A percentile compares a stretch with the other conserved stretches of the same genome.
These are phyloP conservation scores for Perccottus glenii DNA, from an alignment of 2,113 vertebrate species.

Conservation along the genomic window DNA sequence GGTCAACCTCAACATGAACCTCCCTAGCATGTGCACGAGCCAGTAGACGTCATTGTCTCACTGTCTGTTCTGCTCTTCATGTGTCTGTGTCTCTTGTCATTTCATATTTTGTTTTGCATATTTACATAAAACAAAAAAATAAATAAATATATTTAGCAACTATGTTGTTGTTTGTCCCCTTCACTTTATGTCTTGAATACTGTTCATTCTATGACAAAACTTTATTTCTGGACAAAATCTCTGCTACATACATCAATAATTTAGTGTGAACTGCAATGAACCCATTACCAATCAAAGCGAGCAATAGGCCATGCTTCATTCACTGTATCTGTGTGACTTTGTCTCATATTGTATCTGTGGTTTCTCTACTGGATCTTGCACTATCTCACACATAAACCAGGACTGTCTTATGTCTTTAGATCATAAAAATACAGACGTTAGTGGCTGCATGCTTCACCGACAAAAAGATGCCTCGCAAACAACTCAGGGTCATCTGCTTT, in stretches of 20 bases:
- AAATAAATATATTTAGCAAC: conserved; percentile 43
- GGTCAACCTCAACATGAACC: conserved; percentile 69
- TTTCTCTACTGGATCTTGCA: conserved; percentile 61
- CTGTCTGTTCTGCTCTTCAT: conserved; percentile 59
- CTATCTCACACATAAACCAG: conserved; percentile 1
- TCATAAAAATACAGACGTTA: neutral
- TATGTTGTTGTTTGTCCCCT: conserved; percentile 60
- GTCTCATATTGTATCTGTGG: conserved; percentile 40
- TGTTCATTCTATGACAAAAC: conserved; percentile 15
- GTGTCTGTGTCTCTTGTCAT: conserved; percentile 62
- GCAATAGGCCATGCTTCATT: neutral
- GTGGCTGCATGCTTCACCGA: conserved; percentile 8
- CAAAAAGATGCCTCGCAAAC: conserved; percentile 30
- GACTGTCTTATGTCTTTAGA: neutral
- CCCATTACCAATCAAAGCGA: neutral
- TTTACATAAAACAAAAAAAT: conserved; percentile 73
- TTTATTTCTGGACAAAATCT: neutral
- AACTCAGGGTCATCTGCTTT: conserved; percentile 35
- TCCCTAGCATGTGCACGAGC: conserved; percentile 59
- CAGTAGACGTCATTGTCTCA: conserved; percentile 57
- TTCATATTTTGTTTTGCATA: conserved; percentile 63
- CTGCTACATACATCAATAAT: neutral
- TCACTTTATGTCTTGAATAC: conserved; percentile 42
- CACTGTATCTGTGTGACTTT: conserved; percentile 32
- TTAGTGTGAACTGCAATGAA: neutral